Conservation (phyloP, 2,113 vertebrate species). For the Apteryx mantelli region DNA sequence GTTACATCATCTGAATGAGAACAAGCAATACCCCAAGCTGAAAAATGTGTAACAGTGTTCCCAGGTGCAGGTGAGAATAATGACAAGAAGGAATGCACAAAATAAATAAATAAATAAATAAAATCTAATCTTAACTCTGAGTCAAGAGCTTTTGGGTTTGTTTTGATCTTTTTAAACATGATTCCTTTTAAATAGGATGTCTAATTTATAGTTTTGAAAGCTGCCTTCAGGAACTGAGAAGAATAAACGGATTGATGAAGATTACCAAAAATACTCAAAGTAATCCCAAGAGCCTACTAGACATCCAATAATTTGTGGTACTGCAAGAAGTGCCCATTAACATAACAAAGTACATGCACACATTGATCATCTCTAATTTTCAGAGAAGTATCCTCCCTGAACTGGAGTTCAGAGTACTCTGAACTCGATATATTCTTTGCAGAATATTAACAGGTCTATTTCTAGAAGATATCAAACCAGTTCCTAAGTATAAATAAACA, state of each 20-base stretch:
- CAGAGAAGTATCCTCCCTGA: neutral
- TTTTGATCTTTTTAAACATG: neutral
- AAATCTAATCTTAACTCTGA: neutral
- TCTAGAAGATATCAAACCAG: neutral
- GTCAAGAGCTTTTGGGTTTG: neutral
- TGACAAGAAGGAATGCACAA: neutral
- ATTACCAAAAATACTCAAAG: conserved; percentile 41
- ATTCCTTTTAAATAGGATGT: neutral
- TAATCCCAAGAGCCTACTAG: conserved; percentile 14
- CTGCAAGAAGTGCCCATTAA: conserved; percentile 21
- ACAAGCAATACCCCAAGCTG: neutral
- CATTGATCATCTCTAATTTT: conserved; percentile 34
- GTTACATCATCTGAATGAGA: neutral
- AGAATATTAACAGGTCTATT: conserved; percentile 25
- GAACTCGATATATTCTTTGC: neutral
- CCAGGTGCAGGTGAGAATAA: neutral
- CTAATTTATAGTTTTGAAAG: conserved; percentile 6
- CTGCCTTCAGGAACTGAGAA: conserved; percentile 14
- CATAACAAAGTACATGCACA: conserved; percentile 37
- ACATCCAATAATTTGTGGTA: conserved; percentile 32
- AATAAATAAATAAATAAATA: neutral
- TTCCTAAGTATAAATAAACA: conserved; percentile 8
- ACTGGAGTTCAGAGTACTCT: conserved; percentile 17
- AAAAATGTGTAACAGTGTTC: neutral
- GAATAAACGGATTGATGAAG: conserved; percentile 26